A percentile compares a stretch with the other conserved stretches of the same genome.
Conservation (phyloP, 2,888 invertebrate species). For the Drosophila peninsularis region DNA sequence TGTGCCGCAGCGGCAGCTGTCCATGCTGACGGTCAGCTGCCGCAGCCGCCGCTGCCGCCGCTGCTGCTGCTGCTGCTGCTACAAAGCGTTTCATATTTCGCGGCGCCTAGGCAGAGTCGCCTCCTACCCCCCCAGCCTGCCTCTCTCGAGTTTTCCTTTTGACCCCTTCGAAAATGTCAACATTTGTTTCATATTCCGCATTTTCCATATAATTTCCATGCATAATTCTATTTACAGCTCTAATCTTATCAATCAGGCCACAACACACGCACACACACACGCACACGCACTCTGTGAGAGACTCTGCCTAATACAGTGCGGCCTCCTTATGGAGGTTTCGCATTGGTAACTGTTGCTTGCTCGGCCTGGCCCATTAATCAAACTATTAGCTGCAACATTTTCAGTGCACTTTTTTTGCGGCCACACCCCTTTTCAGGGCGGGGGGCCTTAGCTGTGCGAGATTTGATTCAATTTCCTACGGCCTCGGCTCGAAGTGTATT, state of each 20-base stretch:
- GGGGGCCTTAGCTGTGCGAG: conserved; percentile 2
- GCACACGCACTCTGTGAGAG: conserved; percentile 12
- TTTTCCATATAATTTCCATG: conserved; percentile 69
- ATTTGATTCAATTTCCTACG: conserved; percentile 56
- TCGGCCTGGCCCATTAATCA: conserved; percentile 83
- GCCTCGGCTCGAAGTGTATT: conserved; percentile 53
- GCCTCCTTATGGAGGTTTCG: conserved; percentile 13
- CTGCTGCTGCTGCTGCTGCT: conserved; percentile 39
- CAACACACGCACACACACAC: conserved; percentile 17
- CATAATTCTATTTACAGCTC: conserved; percentile 73
- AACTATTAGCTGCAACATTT: conserved; percentile 83
- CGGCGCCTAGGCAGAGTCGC: conserved; percentile 49
- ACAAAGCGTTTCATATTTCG: conserved; percentile 62
- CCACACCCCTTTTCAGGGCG: conserved; percentile 74
- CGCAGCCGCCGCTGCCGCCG: conserved; percentile 28
- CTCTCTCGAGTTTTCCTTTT: not conserved
- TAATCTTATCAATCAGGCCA: conserved; percentile 73
- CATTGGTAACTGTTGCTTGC: conserved; percentile 49
- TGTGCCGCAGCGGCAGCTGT: conserved; percentile 25
- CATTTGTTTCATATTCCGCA: conserved; percentile 73
- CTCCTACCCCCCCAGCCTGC: not conserved
- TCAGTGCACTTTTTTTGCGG: conserved; percentile 49
- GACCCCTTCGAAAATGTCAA: conserved; percentile 54
- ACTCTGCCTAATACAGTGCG: conserved; percentile 31
- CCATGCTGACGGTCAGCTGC: not conserved